Evolutionary conservation across 2,888 invertebrate genomes (phyloP), one percentile per base, ranked within the genome.

Genomic region (Biston stratarius): DNA sequence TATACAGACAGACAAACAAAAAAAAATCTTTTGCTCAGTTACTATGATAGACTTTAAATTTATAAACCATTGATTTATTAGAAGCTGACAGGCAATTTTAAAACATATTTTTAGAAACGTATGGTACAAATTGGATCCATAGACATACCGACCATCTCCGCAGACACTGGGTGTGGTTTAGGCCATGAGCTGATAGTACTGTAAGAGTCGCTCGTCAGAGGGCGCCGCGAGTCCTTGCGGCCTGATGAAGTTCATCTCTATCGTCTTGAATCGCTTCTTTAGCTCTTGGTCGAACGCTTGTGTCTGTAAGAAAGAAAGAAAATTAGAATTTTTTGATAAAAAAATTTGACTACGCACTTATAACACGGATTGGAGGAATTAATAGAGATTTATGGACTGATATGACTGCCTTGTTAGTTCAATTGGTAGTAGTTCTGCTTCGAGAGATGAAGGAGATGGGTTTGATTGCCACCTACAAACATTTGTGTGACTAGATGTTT

Each of bases 271-370:
- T 72, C 96, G 95, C 81, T 96, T 96, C 79, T 96, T 96, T 24
- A 97, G 92, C 87, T 98, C 98, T 55, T 95, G 95, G 77, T 97
- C 96, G 80, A 97, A 97, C 38, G 97, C 94, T 95, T 97, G 38
- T 5, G 62, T 42, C 67, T 67, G 67, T 7, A 5, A 49, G 59
- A 61, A 61, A 70, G 62, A 73, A 65, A 15, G 11, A 34, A 9
- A 3, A 14, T 34, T 9, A 33, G n/a, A 9, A 52, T 14, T 24
- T 10, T 48, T n/a, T n/a, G n/a, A n/a, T n/a, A n/a, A n/a, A n/a
- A n/a, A n/a, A n/a, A n/a, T n/a, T n/a, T n/a, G n/a, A n/a, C n/a
- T n/a, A n/a, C n/a, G n/a, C n/a, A n/a, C n/a, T n/a, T n/a, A n/a
- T n/a, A n/a, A n/a, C n/a, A n/a, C n/a, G n/a, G n/a, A n/a, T n/a